Evolutionary conservation across 2,888 invertebrate genomes (phyloP), one percentile per base, ranked within the genome.

Genomic region (Dasysyrphus albostriatus): DNA sequence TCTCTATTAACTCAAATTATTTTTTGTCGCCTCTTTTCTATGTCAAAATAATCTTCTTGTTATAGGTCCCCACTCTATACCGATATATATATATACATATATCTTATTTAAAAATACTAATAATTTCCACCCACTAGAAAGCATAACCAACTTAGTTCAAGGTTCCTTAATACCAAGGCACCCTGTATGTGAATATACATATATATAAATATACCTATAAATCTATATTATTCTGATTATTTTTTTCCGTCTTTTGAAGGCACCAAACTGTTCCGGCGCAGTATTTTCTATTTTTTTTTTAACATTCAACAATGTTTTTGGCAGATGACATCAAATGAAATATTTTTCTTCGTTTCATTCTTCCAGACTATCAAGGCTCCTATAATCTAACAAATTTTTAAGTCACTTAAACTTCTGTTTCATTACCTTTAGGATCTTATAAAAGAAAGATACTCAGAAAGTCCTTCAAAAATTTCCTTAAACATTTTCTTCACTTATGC

Each of bases 141-240:
- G 32, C 56, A 56, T 32, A 56, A 56, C 32, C 58, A 58, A 58
- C n/a, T 34, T n/a, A 34, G 34, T 58, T 58, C 34, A 58, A 58
- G 58, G 58, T 58, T n/a, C 16, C 34, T n/a, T 5, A 58, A 58
- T 58, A 58, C n/a, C 16, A 32, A 56, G 34, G 10, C 58, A 58
- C 34, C 58, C 58, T 58, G 58, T 32, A 58, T 32, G n/a, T 16
- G 16, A 58, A 34, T 16, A 32, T 5, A 14, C n/a, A 34, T n/a
- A 16, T 16, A 58, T 9, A 8, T 58, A 29, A 32, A 29, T 32
- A 29, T 3, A 56, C 32, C 32, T 32, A 29, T 32, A 51, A 51
- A 51, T 51, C 24, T 51, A 14, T 51, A 14, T 9, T 29, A 58
- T 58, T 58, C 9, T 56, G 32, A 56, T 56, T 34, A 34, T 34